Evolutionary conservation across 2,113 vertebrate species (phyloP).

Genomic region (Pluvialis apricaria): DNA sequence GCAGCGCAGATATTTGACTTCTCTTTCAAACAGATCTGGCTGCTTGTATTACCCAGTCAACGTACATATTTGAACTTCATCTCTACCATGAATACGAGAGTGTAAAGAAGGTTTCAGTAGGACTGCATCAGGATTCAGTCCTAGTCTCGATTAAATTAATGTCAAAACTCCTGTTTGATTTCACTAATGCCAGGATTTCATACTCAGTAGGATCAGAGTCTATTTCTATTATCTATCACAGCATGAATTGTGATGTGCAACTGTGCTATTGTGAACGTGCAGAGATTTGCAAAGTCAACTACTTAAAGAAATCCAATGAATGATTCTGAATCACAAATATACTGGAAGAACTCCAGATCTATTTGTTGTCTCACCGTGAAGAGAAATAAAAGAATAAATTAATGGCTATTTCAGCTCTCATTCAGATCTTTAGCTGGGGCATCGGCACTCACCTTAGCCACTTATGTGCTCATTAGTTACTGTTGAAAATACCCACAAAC

Average conservation of each 20-base stretch:
- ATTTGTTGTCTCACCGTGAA: not conserved
- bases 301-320: not conserved
- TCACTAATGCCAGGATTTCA: not conserved
- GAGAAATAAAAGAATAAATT: not conserved
- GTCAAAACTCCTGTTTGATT: not conserved
- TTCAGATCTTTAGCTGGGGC: not conserved
- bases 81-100: not conserved
- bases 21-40: not conserved
- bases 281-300: slow-evolving; percentile 16
- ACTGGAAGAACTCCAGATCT: not conserved
- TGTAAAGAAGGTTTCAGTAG: not conserved
- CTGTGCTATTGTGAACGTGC: not conserved
- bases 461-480: not conserved
- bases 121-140: not conserved
- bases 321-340: not conserved
- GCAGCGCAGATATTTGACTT: not conserved
- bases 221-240: not conserved
- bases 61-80: not conserved
- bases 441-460: not conserved
- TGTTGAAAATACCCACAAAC: not conserved
- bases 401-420: not conserved
- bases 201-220: not conserved
- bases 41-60: not conserved
- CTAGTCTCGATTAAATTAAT: not conserved
- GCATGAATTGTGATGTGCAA: not conserved